These are phyloP conservation scores for Setophaga coronata DNA, from an alignment of 2,113 vertebrate genomes.

Conservation along the genomic window DNA sequence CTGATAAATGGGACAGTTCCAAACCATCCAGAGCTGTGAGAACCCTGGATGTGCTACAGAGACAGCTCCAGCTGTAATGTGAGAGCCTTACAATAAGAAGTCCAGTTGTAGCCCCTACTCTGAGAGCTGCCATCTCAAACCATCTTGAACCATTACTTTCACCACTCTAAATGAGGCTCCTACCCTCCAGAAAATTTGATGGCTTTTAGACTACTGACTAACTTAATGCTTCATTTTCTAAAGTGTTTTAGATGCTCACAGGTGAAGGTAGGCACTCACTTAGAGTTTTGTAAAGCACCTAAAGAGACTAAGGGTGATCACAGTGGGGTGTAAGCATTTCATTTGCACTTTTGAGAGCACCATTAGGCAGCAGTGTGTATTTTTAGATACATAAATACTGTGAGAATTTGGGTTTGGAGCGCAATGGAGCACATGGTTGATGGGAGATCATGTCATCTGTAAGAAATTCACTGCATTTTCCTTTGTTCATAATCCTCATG, in stretches of 20 bases:
- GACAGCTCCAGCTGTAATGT: neutral
- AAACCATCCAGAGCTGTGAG: neutral
- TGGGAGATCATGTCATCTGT: neutral
- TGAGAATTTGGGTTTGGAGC: neutral
- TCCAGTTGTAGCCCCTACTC: neutral
- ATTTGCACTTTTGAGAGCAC: neutral
- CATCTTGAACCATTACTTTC: neutral
- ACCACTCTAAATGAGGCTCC: neutral
- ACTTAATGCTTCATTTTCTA: neutral
- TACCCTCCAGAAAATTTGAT: fast-evolving
- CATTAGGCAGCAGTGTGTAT: neutral
- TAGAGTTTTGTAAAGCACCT: neutral
- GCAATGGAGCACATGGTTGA: neutral
- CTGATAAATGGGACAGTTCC: neutral
- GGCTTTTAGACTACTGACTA: neutral
- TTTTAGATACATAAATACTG: neutral
- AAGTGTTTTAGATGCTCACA: neutral
- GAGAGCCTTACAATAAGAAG: neutral
- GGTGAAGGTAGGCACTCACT: neutral
- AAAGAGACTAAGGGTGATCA: neutral
- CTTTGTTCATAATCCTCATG: neutral
- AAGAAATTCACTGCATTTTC: neutral
- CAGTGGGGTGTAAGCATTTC: neutral
- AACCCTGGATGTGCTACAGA: neutral
- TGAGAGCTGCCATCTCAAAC: neutral